Base-by-base conservation (phyloP, 2,113 vertebrate genomes). In the Sakesphorus luctuosus region DNA sequence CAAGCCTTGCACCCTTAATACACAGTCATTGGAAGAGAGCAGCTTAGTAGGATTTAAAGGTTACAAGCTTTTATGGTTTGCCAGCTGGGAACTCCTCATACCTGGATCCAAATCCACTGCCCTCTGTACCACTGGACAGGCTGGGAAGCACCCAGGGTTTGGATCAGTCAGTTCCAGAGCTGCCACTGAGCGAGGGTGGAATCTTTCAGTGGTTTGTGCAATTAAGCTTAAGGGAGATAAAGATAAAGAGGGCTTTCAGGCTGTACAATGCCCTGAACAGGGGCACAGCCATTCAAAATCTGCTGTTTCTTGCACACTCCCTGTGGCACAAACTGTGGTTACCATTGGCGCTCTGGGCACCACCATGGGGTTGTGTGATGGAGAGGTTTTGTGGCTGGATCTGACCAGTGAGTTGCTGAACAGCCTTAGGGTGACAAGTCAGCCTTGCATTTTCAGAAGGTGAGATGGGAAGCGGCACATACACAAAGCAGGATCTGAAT, bases 121-220 rank as follows among this genome's bases (percentile, higher is more conserved):
- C 47, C 31, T 47, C 36, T n/a, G 1, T 35, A 5, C 20, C 0
- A 0, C 56, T 59, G 50, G 13, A 55, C 43, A 14, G 36, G 8
- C 58, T 44, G 46, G 61, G 77, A 10, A 86, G 43, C 69, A 49
- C 46, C 67, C 59, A 19, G n/a, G 15, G 3, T n/a, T 90, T 71
- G 35, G 72, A 68, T 68, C 61, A 47, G 5, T 46, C 26, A 3
- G 18, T 58, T 65, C 40, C 63, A 59, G 75, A 56, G 31, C 43
- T 73, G 63, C 55, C 55, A 15, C 31, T 55, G 47, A 58, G 21
- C 1, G 1, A 74, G 6, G 5, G n/a, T 40, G 31, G 79, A 68
- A 66, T 31, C 35, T 80, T 86, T 55, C 31, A 43, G 16, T 43
- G 35, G 7, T 55, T 73, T 74, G 35, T 74, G 50, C 82, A 49